These are phyloP conservation scores for Schizopygopsis malacanthus DNA, from an alignment of 2,797 vertebrate genomes.

Conservation along the genomic window DNA sequence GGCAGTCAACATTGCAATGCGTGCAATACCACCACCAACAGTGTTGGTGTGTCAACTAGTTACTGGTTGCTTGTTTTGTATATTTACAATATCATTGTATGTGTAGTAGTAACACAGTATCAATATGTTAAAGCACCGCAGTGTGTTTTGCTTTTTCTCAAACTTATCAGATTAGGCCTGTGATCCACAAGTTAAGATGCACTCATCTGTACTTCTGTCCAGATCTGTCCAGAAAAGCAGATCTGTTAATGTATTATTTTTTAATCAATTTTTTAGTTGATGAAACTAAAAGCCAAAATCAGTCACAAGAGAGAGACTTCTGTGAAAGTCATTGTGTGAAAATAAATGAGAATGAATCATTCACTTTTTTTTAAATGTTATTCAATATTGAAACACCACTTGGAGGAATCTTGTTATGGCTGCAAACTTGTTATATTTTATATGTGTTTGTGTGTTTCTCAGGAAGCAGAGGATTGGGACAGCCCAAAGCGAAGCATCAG, in stretches of 20 bases:
- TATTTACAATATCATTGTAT: too few species aligned
- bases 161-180: too few species aligned
- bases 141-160: too few species aligned
- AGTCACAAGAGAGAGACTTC: not conserved
- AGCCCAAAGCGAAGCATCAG: constrained; percentile 92
- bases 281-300: not conserved
- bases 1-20: too few species aligned
- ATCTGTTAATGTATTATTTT: not conserved
- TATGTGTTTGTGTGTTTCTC: constrained; percentile 48
- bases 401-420: not conserved
- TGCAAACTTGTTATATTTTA: not conserved
- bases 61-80: too few species aligned
- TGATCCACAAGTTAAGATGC: too few species aligned
- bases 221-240: not conserved
- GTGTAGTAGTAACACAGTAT: too few species aligned
- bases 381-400: not conserved
- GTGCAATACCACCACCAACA: too few species aligned
- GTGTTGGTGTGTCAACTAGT: too few species aligned
- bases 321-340: not conserved
- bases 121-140: too few species aligned
- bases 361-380: not conserved
- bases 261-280: not conserved
- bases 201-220: too few species aligned
- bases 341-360: not conserved
- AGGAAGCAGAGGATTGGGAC: constrained; percentile 92